A percentile compares a stretch with the other conserved stretches of the same genome.
phyloP scores from a whole-genome alignment of 2,888 invertebrate genomes.

The Leptodirus hochenwartii region DNA sequence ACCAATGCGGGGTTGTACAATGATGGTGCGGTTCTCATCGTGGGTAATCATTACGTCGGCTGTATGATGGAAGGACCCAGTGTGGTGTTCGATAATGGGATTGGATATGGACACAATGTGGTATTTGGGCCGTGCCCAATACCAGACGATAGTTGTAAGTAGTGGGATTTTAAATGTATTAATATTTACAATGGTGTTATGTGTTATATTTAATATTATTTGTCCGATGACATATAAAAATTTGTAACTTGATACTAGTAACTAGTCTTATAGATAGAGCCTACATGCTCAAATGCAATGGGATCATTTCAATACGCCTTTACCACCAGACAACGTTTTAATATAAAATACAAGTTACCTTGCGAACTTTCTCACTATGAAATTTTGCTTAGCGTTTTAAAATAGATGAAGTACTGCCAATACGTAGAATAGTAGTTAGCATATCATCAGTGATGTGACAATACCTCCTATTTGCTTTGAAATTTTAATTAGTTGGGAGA shows the following conservation, averaged over 20 bases:
- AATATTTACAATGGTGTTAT: background rate
- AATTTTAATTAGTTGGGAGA: too few relatives aligned
- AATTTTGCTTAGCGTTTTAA: too few relatives aligned
- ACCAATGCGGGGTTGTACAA: slow-evolving; percentile 52
- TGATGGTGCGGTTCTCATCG: slow-evolving; percentile 51
- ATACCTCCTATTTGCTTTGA: too few relatives aligned
- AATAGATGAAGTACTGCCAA: too few relatives aligned
- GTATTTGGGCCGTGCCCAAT: slow-evolving; percentile 61
- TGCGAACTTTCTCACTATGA: too few relatives aligned
- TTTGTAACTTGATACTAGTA: background rate
- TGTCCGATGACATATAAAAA: background rate
- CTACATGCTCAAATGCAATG: too few relatives aligned
- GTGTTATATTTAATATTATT: background rate
- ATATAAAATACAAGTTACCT: too few relatives aligned
- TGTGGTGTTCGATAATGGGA: slow-evolving; percentile 50
- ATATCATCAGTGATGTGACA: too few relatives aligned
- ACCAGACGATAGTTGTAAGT: slow-evolving; percentile 50
- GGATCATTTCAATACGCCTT: too few relatives aligned
- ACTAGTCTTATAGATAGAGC: too few relatives aligned
- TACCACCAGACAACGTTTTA: too few relatives aligned
- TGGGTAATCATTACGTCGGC: slow-evolving; percentile 67
- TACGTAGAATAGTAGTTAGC: too few relatives aligned
- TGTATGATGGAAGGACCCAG: slow-evolving; percentile 79
- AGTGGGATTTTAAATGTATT: slow-evolving; percentile 3
- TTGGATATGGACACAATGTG: slow-evolving; percentile 46